Evolutionary conservation across 2,797 vertebrate species (phyloP), one percentile per base, ranked within the genome.

Genomic region (Centropyge bicolor): DNA sequence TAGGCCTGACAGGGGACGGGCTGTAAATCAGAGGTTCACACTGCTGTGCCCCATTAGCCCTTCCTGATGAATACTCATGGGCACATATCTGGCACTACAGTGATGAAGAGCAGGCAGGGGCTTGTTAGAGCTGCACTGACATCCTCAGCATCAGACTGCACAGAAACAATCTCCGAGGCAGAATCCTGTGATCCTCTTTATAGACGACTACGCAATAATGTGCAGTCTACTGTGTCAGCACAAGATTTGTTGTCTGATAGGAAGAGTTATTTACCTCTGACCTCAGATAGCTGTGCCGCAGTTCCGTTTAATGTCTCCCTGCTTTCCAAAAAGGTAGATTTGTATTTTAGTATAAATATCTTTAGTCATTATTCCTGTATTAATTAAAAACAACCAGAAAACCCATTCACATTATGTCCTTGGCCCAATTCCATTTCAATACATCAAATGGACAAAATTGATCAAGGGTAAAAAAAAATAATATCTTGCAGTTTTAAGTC

Each of bases 31-130:
- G 90, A 85, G 88, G 88, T 88, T 94, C 90, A 80, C 81, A 86
- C 78, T 88, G 92, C 78, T 86, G 78, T 86, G 88, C 84, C 84
- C 88, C 90, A 91, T 91, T 92, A 93, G 85, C 85, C 84, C 70
- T 74, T 65, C 59, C 87, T 91, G 89, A 94, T 95, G 89, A 94
- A 95, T 92, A 93, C 92, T 91, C 92, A 92, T 89, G 81, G 84
- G 82, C 91, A 91, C 86, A 89, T 83, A 85, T 91, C 86, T 92
- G 89, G 86, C 88, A 89, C 79, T 69, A 62, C 67, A 77, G 76
- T 89, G 87, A 93, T 90, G 86, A 88, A 92, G 84, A 84, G 77
- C 56, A 54, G 68, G 41, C 77, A 70, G 79, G 51, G 62, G 81
- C 66, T 84, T 82, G 88, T 86, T 82, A 79, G 63, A 83, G 80